Percentiles rank a stretch among this genome's conserved stretches.
Evolutionary conservation across 2,888 invertebrate genomes (phyloP).

Genomic region (Trissolcus brochymenae): DNA sequence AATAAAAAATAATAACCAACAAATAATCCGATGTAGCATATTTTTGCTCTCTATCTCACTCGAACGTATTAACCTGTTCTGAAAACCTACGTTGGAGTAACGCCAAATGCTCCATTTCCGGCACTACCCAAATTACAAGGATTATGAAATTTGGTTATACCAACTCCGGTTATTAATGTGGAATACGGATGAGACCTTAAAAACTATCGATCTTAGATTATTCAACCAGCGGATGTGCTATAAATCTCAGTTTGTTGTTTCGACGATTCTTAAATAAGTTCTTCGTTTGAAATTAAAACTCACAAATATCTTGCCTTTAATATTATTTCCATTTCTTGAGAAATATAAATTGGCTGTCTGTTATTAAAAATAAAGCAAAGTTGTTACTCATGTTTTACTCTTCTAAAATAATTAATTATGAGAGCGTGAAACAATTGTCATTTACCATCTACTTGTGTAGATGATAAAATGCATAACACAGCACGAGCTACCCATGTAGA

Average conservation of each 20-base stretch:
- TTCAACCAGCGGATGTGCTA: too few relatives aligned
- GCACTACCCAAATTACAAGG: slow-evolving; percentile 54
- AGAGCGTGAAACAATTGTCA: slow-evolving; percentile 17
- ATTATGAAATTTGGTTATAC: slow-evolving; percentile 26
- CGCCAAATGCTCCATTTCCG: slow-evolving; percentile 61
- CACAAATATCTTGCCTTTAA: too few relatives aligned
- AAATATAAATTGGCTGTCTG: too few relatives aligned
- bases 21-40: slow-evolving; percentile 54
- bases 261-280: not conserved
- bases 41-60: slow-evolving; percentile 25
- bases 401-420: not conserved
- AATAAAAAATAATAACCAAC: slow-evolving; percentile 19
- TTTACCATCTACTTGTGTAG: slow-evolving; percentile 11
- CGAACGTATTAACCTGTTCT: slow-evolving; percentile 30
- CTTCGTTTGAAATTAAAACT: too few relatives aligned
- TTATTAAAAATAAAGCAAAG: too few relatives aligned
- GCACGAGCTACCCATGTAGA: slow-evolving; percentile 9
- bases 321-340: too few relatives aligned
- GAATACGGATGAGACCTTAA: not conserved
- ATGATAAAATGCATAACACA: slow-evolving; percentile 34
- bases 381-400: too few relatives aligned
- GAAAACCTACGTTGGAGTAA: slow-evolving; percentile 54
- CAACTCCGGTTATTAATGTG: slow-evolving; percentile 3
- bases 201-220: not conserved
- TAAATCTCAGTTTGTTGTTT: too few relatives aligned